These are phyloP conservation scores for Calcarius lapponicus DNA, from an alignment of 2,797 vertebrate species.

Conservation along the genomic window DNA sequence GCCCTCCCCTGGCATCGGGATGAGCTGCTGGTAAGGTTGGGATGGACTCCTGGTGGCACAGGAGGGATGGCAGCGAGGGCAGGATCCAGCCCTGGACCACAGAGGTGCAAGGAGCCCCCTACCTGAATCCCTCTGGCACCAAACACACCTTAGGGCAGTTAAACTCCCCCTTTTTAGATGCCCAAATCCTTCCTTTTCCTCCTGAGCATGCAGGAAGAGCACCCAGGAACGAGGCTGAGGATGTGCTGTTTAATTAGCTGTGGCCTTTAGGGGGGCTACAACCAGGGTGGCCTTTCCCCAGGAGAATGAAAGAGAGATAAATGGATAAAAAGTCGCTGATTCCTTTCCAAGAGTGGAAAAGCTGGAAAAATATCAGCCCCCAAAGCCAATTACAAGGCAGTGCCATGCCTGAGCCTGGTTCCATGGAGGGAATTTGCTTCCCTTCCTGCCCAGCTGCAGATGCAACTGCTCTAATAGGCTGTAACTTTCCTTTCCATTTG, in stretches of 20 bases:
- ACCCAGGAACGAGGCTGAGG: background rate
- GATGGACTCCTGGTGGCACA: background rate
- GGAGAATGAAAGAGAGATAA: slow-evolving; percentile 8
- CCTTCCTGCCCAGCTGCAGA: slow-evolving; percentile 65
- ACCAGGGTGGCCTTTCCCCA: background rate
- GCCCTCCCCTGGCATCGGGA: background rate
- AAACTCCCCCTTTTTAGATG: accelerated
- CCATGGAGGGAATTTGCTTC: background rate
- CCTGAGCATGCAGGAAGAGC: background rate
- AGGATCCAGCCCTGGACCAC: background rate
- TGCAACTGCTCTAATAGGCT: slow-evolving; percentile 56
- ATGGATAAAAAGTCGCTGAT: background rate
- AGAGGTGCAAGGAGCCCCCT: accelerated
- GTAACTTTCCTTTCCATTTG: slow-evolving; percentile 65
- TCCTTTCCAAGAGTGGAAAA: background rate
- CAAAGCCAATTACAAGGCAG: background rate
- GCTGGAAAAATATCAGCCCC: background rate
- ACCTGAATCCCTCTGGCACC: background rate
- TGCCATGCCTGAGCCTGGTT: background rate
- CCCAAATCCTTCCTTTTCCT: background rate
- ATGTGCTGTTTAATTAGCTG: slow-evolving; percentile 36
- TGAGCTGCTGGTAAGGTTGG: accelerated
- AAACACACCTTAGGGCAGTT: background rate
- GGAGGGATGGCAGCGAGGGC: background rate
- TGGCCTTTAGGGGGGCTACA: slow-evolving; percentile 15